phyloP scores from a whole-genome alignment of 2,888 invertebrate species.

The Loripinus fragilis region DNA sequence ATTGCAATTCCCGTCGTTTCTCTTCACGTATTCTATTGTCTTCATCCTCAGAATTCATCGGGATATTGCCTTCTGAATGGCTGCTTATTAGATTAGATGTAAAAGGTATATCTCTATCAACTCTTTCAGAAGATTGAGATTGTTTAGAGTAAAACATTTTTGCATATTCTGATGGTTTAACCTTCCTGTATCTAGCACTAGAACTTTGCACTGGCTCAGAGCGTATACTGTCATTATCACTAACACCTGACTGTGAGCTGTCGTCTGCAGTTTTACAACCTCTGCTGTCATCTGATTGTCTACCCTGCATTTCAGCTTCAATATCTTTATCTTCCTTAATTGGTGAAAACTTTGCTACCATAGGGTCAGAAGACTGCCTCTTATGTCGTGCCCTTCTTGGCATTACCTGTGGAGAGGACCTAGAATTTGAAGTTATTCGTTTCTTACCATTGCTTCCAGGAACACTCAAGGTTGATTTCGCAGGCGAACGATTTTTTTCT shows the following conservation, averaged over 20 bases:
- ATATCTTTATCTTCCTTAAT: slow-evolving; percentile 85
- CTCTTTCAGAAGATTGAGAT: slow-evolving; percentile 61
- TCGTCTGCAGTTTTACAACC: slow-evolving; percentile 72
- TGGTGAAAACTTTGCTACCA: slow-evolving; percentile 85
- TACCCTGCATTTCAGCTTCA: slow-evolving; percentile 82
- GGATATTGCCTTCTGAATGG: slow-evolving; percentile 66
- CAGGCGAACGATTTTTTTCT: slow-evolving; percentile 56
- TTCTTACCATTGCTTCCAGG: slow-evolving; percentile 64
- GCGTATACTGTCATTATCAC: slow-evolving; percentile 78
- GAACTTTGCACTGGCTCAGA: slow-evolving; percentile 72
- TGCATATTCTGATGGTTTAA: slow-evolving; percentile 71
- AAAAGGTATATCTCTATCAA: slow-evolving; percentile 31
- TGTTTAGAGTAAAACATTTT: slow-evolving; percentile 70
- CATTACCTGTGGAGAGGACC: slow-evolving; percentile 77
- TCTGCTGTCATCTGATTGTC: slow-evolving; percentile 51
- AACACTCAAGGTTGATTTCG: slow-evolving; percentile 38
- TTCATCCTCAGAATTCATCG: slow-evolving; percentile 83
- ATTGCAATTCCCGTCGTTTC: slow-evolving; percentile 86
- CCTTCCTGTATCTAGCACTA: slow-evolving; percentile 61
- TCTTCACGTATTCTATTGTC: slow-evolving; percentile 86
- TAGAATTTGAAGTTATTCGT: slow-evolving; percentile 50
- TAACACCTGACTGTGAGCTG: slow-evolving; percentile 77
- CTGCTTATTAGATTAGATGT: slow-evolving; percentile 55
- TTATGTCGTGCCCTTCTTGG: slow-evolving; percentile 83
- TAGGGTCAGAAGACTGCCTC: slow-evolving; percentile 86